Evolutionary conservation across 2,797 vertebrate species (phyloP).

Genomic region (Vultur gryphus): DNA sequence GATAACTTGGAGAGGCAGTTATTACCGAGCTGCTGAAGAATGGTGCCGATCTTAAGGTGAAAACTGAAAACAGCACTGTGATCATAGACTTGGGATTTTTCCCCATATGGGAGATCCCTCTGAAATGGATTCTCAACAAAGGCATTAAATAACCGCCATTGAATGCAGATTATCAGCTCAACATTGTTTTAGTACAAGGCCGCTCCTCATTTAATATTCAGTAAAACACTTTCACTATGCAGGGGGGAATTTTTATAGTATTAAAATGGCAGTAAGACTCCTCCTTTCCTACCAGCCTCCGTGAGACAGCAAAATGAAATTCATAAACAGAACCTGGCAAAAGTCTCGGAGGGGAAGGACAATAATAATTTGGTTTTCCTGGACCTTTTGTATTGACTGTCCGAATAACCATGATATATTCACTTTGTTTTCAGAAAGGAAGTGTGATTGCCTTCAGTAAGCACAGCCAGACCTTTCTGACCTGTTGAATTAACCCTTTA

Average conservation of each 20-base stretch:
- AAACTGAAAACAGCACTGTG: neutral
- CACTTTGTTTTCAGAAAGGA: neutral
- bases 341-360: neutral
- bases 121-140: neutral
- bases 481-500: neutral
- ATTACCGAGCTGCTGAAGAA: neutral
- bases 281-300: neutral
- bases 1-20: neutral
- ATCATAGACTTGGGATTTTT: neutral
- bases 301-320: neutral
- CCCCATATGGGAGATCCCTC: neutral
- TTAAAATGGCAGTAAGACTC: neutral
- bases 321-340: neutral
- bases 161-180: neutral
- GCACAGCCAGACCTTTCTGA: neutral
- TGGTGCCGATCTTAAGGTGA: neutral
- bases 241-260: neutral
- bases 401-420: neutral
- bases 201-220: neutral
- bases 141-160: neutral
- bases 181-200: neutral
- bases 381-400: neutral
- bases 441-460: neutral
- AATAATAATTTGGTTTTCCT: neutral
- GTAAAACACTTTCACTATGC: neutral